Conservation (phyloP, 1,140 invertebrate genomes). For the Megalopta genalis region DNA sequence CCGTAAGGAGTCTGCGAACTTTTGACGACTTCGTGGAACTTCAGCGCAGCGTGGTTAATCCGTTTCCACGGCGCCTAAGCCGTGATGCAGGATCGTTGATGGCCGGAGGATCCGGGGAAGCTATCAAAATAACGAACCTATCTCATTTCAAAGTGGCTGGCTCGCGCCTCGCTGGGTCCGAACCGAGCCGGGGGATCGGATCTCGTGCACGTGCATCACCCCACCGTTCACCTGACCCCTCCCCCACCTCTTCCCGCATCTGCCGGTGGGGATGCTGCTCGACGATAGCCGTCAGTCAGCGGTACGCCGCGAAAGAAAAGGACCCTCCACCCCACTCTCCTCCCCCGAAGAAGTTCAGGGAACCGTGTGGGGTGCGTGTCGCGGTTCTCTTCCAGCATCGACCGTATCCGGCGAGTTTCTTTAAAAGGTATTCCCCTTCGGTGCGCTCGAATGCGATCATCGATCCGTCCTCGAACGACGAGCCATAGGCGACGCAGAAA, state of each 20-base stretch:
- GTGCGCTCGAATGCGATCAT: conserved; percentile 23
- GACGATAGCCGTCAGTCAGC: conserved; percentile 44
- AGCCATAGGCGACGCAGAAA: conserved; percentile 5
- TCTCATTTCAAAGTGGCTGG: conserved; percentile 67
- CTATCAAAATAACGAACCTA: conserved; percentile 74
- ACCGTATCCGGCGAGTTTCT: background rate
- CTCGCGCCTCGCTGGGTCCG: conserved; percentile 66
- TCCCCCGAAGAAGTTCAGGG: conserved; percentile 4
- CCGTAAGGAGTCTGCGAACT: conserved; percentile 19
- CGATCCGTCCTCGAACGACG: background rate
- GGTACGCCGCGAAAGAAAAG: conserved; percentile 58
- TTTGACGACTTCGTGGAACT: conserved; percentile 30
- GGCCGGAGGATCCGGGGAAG: conserved; percentile 54
- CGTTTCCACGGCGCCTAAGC: conserved; percentile 11
- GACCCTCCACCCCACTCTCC: too few relatives aligned
- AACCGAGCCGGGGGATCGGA: conserved; percentile 54
- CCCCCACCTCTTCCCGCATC: conserved; percentile 51
- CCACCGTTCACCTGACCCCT: conserved; percentile 55
- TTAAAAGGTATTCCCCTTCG: background rate
- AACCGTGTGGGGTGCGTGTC: conserved; percentile 8
- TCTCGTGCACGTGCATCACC: conserved; percentile 52
- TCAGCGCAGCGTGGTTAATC: conserved; percentile 15
- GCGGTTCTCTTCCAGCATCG: background rate
- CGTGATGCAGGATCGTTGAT: conserved; percentile 29
- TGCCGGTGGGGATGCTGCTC: conserved; percentile 49